Evolutionary conservation across 53 echinoderm and acorn worm species (phyloP).

Genomic region (Echinometra lucunter): DNA sequence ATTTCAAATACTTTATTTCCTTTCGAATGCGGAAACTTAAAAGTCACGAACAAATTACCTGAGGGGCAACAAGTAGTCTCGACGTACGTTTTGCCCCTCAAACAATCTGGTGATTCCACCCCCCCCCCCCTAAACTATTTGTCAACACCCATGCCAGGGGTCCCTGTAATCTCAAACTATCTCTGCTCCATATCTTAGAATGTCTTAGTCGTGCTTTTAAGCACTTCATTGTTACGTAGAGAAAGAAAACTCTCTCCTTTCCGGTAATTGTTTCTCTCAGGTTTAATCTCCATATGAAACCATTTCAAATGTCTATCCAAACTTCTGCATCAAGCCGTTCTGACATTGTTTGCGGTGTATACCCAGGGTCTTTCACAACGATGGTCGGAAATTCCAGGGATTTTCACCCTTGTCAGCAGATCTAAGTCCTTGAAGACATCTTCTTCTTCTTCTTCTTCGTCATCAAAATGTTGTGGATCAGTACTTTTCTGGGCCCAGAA

Average conservation of each 20-base stretch:
- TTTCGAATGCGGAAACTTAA: too few relatives aligned
- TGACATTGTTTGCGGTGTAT: not conserved
- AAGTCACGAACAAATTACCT: too few relatives aligned
- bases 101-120: not conserved
- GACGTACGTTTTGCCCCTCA: too few relatives aligned
- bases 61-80: too few relatives aligned
- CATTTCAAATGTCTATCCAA: not conserved
- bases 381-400: not conserved
- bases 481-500: not conserved
- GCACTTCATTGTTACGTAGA: not conserved
- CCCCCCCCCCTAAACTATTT: not conserved
- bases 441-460: not conserved
- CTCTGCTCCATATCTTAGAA: not conserved
- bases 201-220: not conserved
- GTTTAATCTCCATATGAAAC: not conserved
- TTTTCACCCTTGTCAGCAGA: not conserved
- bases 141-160: not conserved
- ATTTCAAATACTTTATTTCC: too few relatives aligned
- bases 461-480: not conserved
- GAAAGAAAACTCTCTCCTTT: not conserved
- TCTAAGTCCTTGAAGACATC: not conserved
- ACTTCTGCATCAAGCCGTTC: not conserved
- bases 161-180: not conserved
- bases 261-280: conserved; percentile 35
- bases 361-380: not conserved